Evolutionary conservation across 2,797 vertebrate genomes (phyloP), one percentile per base, ranked within the genome.

Genomic region (Megaceryle alcyon): DNA sequence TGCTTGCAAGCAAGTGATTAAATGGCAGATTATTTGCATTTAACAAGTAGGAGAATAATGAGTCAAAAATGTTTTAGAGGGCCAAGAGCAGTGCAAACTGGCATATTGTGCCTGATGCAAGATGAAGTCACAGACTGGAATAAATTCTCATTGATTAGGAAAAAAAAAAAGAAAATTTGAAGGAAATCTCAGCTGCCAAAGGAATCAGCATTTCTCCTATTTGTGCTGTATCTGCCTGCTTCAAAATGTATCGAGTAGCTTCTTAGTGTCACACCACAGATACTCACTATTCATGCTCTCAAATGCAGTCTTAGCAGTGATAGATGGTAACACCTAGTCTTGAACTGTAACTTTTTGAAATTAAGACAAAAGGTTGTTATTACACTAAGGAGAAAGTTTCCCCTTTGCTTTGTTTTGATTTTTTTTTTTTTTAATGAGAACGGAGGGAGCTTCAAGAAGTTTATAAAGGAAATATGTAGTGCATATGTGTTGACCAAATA

Each of bases 11-110:
- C 43, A 65, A 90, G 37, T 56, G 76, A 90, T 83, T 96, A 93
- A 81, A 89, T 59, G 46, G 41, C 53, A 92, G 53, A 83, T 91
- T 78, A 90, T 96, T 90, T 93, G 92, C 78, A 82, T 87, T 93
- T 85, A 77, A 35, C 33, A 46, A 68, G 61, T 77, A 44, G 53
- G 72, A 87, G 48, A 92, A 66, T 68, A 91, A 83, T 41, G 49
- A 95, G 8, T 43, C 48, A 84, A 39, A 95, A 43, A 9, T 29
- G 21, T 77, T 93, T 81, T 68, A 60, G 56, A 83, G 57, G 14
- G 37, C 14, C 82, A 29, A 88, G 29, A 90, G 56, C n/a, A 31
- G 43, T 21, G 25, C 49, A 78, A 66, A 54, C 59, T 54, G 35
- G 10, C 63, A 65, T 51, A 59, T 15, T 33, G 61, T 54, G 19